phyloP scores from a whole-genome alignment of 2,888 invertebrate genomes.

The Ecdyonurus torrentis region DNA sequence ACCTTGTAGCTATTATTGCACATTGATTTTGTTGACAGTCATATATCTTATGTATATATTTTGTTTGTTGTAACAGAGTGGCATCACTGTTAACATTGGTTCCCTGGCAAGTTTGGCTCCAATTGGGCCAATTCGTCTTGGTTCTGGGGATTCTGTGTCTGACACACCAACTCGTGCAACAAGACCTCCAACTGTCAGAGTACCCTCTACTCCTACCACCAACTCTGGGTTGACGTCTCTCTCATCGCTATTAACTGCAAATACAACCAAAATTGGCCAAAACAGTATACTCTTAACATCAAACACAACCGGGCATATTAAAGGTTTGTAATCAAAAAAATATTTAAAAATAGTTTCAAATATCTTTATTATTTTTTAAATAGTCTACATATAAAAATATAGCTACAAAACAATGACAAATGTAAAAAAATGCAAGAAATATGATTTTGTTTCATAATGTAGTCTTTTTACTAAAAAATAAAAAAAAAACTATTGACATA shows the following conservation, averaged over 20 bases:
- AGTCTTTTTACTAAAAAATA: too few species aligned
- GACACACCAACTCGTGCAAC: constrained; percentile 17
- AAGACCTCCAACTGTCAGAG: constrained; percentile 18
- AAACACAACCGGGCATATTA: background rate
- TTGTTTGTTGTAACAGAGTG: constrained; percentile 11
- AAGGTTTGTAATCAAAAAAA: too few species aligned
- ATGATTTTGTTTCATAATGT: too few species aligned
- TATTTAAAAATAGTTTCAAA: too few species aligned
- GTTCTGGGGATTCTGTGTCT: constrained; percentile 17
- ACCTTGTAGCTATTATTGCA: too few species aligned
- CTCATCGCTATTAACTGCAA: constrained; percentile 18
- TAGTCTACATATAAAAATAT: too few species aligned
- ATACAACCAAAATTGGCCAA: constrained; percentile 13
- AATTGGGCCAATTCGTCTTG: constrained; percentile 24
- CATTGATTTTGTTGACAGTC: background rate
- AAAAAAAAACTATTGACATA: too few species aligned
- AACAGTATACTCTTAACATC: background rate
- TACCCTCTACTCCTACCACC: constrained; percentile 11
- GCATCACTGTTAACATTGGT: constrained; percentile 28
- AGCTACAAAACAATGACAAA: too few species aligned
- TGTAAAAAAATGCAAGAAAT: too few species aligned
- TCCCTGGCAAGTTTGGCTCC: constrained; percentile 26
- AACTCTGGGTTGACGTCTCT: constrained; percentile 15
- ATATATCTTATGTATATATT: background rate
- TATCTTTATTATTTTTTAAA: too few species aligned